Base-by-base conservation (phyloP, 2,113 vertebrate species). In the Triplophysa rosa region DNA sequence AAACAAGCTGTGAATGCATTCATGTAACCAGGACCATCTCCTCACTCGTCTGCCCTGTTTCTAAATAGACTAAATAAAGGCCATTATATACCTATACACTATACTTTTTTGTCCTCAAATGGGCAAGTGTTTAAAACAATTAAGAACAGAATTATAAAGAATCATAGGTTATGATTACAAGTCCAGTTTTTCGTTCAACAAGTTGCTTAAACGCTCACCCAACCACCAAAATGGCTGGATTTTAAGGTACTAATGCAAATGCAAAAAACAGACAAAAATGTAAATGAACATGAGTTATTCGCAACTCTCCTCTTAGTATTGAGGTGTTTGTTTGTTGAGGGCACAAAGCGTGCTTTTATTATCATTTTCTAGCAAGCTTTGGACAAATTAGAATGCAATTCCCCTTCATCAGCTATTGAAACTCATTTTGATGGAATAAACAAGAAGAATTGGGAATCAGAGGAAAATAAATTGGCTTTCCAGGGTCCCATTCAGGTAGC, bases 371-470 rank as follows among this genome's bases (percentile, higher is more conserved):
- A 79, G 84, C 82, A 84, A 89, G 76, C 86, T 69, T 81, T 19
- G 58, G 52, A 87, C 80, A 88, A 90, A 91, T 87, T 87, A 86
- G 45, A 85, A 77, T 70, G 78, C 58, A 78, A 84, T 87, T 88
- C 79, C 64, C 78, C 88, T 86, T 87, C 83, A 84, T 89, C 87
- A 71, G 42, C 29, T 71, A 80, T 82, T 84, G 83, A 87, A 89
- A 85, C 81, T 87, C 54, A 87, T 87, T 90, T 87, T 84, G 78
- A 87, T 81, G 83, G 64, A 56, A 86, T 88, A 89, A 91, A 90
- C 87, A 90, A 86, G 86, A 87, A 74, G 79, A 79, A 89, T 85
- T 79, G 79, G 52, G 79, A 89, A 84, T 90, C 86, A 83, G 75
- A 77, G 78, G 77, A 78, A 88, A 88, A 87, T 82, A 87, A 87